These are phyloP conservation scores for Lobophora halterata DNA, from an alignment of 2,888 invertebrate species.

Conservation along the genomic window DNA sequence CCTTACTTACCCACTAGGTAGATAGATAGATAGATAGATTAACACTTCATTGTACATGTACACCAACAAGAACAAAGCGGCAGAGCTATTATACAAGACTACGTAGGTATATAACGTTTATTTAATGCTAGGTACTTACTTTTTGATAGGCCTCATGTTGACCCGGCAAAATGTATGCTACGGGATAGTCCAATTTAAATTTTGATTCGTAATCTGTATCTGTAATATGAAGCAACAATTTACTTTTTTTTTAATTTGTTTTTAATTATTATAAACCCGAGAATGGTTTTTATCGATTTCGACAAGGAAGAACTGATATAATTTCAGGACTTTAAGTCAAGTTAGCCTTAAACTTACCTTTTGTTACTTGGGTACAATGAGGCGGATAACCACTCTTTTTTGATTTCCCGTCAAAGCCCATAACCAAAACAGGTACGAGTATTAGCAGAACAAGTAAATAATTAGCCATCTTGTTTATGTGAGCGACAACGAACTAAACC, in stretches of 20 bases:
- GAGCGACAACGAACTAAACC: too few relatives aligned
- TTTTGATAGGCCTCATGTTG: slow-evolving; percentile 63
- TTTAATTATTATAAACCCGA: too few relatives aligned
- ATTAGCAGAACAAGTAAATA: slow-evolving; percentile 1
- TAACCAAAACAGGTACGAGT: slow-evolving; percentile 2
- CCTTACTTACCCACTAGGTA: too few relatives aligned
- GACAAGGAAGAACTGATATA: too few relatives aligned
- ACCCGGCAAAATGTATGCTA: slow-evolving; percentile 56
- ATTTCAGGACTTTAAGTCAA: neutral
- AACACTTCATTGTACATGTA: too few relatives aligned
- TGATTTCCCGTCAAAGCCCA: slow-evolving; percentile 8
- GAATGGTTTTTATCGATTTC: too few relatives aligned
- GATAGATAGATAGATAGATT: too few relatives aligned
- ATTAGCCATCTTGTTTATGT: slow-evolving; percentile 8
- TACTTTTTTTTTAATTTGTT: too few relatives aligned
- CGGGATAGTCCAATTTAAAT: slow-evolving; percentile 55
- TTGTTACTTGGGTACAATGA: slow-evolving; percentile 27
- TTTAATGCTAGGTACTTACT: slow-evolving; percentile 44
- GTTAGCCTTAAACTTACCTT: slow-evolving; percentile 18
- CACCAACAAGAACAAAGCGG: too few relatives aligned
- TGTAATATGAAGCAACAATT: too few relatives aligned
- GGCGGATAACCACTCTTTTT: slow-evolving; percentile 19
- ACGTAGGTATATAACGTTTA: slow-evolving; percentile 1
- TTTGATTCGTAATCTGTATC: slow-evolving; percentile 58
- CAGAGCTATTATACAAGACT: too few relatives aligned